These are phyloP conservation scores for Aphelocoma californica DNA, from an alignment of 2,797 vertebrate genomes.

Conservation along the genomic window DNA sequence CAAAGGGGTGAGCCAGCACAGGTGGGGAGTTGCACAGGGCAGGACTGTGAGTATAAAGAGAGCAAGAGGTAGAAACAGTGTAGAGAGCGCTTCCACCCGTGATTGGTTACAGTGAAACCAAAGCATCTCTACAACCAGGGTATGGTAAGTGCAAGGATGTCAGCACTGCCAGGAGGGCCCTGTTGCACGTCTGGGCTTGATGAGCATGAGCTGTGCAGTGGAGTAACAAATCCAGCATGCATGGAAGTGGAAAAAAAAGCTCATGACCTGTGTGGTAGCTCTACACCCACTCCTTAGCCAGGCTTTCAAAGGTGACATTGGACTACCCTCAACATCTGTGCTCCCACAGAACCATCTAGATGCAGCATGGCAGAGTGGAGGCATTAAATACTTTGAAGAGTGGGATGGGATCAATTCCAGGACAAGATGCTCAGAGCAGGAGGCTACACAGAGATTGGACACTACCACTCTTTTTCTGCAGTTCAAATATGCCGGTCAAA, in stretches of 20 bases:
- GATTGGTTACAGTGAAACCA: not conserved
- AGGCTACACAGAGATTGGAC: not conserved
- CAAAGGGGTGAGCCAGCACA: not conserved
- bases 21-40: accelerated
- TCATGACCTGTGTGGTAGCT: not conserved
- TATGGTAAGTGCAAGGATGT: accelerated
- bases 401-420: not conserved
- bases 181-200: accelerated
- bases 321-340: accelerated
- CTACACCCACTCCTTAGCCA: not conserved
- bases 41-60: not conserved
- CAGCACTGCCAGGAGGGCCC: not conserved
- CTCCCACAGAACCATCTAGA: not conserved
- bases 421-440: not conserved
- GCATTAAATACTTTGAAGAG: not conserved
- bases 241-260: not conserved
- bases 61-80: not conserved
- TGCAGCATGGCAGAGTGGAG: not conserved
- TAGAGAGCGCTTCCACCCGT: not conserved
- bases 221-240: not conserved
- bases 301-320: not conserved
- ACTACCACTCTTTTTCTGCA: not conserved
- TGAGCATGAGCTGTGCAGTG: too few relatives aligned
- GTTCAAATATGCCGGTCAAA: not conserved
- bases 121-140: not conserved